A percentile compares a stretch with the other conserved stretches of the same genome.
Evolutionary conservation across 2,797 vertebrate genomes (phyloP).

Genomic region (Syndactyla subalaris): DNA sequence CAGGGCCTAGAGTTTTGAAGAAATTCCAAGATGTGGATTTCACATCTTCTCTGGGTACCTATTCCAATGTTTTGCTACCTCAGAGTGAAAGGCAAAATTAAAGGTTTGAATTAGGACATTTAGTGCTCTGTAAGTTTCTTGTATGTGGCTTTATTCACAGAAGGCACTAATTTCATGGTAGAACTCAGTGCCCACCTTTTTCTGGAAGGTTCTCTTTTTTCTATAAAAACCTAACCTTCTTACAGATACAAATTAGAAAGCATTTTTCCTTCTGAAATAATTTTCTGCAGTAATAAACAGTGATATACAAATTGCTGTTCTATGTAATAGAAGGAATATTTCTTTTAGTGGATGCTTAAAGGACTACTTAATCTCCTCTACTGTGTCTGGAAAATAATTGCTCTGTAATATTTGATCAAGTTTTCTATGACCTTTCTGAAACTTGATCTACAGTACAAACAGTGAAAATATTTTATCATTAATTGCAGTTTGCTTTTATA

Average conservation of each 20-base stretch:
- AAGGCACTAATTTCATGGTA: not conserved
- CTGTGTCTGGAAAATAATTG: not conserved
- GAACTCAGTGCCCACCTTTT: not conserved
- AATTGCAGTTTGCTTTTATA: not conserved
- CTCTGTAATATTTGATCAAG: not conserved
- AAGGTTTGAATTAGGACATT: not conserved
- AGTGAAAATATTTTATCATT: not conserved
- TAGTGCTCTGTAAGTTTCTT: accelerated
- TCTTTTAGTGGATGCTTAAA: not conserved
- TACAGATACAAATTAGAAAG: not conserved
- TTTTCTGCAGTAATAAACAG: not conserved
- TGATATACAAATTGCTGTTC: not conserved
- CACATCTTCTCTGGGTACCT: not conserved
- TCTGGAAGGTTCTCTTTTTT: not conserved
- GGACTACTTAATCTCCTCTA: not conserved
- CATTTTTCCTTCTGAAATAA: not conserved
- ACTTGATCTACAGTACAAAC: not conserved
- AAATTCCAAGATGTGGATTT: not conserved
- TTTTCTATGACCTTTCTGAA: not conserved
- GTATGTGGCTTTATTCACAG: not conserved
- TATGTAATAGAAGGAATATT: not conserved
- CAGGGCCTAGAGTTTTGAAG: not conserved
- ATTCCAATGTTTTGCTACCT: accelerated
- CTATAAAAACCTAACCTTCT: not conserved
- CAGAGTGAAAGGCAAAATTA: not conserved